A percentile compares a stretch with the other conserved stretches of the same genome.
These are phyloP conservation scores for Setipinna tenuifilis DNA, from an alignment of 2,797 vertebrate genomes.

Conservation along the genomic window DNA sequence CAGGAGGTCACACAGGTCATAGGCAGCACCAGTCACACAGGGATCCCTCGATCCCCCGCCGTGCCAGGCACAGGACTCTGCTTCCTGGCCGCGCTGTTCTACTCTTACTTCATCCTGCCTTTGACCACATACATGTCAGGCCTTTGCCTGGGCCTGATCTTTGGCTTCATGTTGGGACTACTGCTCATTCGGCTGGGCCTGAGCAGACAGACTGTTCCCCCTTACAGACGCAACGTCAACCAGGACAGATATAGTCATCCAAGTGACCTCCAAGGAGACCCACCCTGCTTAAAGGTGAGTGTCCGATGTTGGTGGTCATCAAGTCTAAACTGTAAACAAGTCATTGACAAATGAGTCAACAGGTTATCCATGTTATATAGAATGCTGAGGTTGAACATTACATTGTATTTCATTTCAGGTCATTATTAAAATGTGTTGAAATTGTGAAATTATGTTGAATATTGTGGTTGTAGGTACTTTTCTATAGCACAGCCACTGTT, in stretches of 20 bases:
- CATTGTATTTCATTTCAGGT: neutral
- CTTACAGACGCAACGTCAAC: slow-evolving; percentile 36
- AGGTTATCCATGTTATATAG: neutral
- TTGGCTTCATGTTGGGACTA: slow-evolving; percentile 83
- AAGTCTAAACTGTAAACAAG: neutral
- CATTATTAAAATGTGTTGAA: neutral
- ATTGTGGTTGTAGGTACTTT: too few species aligned
- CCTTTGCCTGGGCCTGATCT: slow-evolving; percentile 79
- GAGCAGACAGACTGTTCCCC: slow-evolving; percentile 29
- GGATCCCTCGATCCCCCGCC: slow-evolving; percentile 35
- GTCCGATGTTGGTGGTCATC: slow-evolving; percentile 41
- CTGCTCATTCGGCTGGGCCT: slow-evolving; percentile 76
- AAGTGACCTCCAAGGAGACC: slow-evolving; percentile 35
- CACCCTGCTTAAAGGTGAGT: slow-evolving; percentile 74
- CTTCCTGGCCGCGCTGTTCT: slow-evolving; percentile 77
- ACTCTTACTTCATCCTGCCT: slow-evolving; percentile 83
- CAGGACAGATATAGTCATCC: slow-evolving; percentile 38
- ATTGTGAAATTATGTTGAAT: too few species aligned
- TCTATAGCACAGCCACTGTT: slow-evolving; percentile 18
- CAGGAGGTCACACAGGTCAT: slow-evolving; percentile 73
- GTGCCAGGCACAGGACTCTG: slow-evolving; percentile 76
- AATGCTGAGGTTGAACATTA: neutral
- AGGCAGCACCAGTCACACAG: slow-evolving; percentile 15
- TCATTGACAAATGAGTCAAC: neutral
- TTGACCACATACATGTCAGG: slow-evolving; percentile 84